Evolutionary conservation across 2,797 vertebrate species (phyloP).

Genomic region (Sphaeramia orbicularis): DNA sequence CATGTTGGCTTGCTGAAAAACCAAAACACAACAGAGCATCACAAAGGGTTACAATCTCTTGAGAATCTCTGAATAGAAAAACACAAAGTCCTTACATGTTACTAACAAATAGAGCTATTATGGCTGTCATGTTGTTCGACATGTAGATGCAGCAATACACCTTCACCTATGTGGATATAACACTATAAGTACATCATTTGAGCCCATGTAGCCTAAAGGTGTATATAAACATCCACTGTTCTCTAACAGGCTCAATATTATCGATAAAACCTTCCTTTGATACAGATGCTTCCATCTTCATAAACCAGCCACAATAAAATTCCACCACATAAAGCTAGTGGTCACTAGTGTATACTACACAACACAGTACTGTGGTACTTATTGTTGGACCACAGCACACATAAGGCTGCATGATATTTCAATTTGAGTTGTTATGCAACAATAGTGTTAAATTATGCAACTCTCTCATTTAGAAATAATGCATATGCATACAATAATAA

Average conservation of each 20-base stretch:
- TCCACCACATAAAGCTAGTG: neutral
- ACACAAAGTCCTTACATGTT: too few relatives aligned
- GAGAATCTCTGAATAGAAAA: neutral
- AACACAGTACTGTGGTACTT: constrained; percentile 6
- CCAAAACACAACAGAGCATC: neutral
- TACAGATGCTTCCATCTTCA: neutral
- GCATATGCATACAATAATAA: constrained; percentile 35
- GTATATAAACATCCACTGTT: neutral
- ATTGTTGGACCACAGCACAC: constrained; percentile 7
- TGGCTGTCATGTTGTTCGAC: too few relatives aligned
- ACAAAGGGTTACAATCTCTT: neutral
- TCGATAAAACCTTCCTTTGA: neutral
- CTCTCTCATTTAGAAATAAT: constrained; percentile 45
- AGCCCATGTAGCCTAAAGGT: too few relatives aligned
- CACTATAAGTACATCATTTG: too few relatives aligned
- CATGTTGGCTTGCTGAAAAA: neutral
- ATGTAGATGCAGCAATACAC: too few relatives aligned
- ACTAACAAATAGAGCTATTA: too few relatives aligned
- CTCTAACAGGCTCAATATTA: neutral
- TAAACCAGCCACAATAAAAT: neutral
- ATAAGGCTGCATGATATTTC: constrained; percentile 35
- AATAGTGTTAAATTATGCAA: constrained; percentile 54
- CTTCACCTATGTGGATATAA: too few relatives aligned
- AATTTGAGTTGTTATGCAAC: constrained; percentile 57
- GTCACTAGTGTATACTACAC: constrained; percentile 1